Percentiles rank a stretch among this genome's conserved stretches.
Conservation (phyloP, 2,888 invertebrate species). For the Drosophila antonietae region DNA sequence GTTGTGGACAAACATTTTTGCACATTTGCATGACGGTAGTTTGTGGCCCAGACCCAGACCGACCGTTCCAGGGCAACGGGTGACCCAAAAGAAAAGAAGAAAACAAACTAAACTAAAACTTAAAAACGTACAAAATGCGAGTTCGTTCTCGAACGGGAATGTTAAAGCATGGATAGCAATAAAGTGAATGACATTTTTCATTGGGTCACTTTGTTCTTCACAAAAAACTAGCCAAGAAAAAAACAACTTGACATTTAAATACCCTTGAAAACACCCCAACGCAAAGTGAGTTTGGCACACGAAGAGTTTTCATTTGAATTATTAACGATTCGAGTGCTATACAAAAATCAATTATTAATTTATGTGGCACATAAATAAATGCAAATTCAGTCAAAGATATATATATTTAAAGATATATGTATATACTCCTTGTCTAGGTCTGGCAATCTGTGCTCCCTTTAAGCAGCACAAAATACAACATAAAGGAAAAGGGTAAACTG, state of each 20-base stretch:
- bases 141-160: constrained; percentile 25
- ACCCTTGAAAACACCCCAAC: constrained; percentile 3
- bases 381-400: background rate
- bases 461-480: constrained; percentile 37
- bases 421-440: background rate
- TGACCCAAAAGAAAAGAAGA: constrained; percentile 59
- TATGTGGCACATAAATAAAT: background rate
- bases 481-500: constrained; percentile 68
- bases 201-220: constrained; percentile 45
- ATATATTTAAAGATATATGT: background rate
- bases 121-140: constrained; percentile 53
- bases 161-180: constrained; percentile 57
- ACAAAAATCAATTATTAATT: background rate
- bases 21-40: constrained; percentile 56
- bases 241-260: constrained; percentile 17
- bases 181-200: constrained; percentile 64
- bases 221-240: constrained; percentile 46
- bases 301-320: background rate
- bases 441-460: constrained; percentile 46
- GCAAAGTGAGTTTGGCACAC: background rate
- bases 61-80: constrained; percentile 13
- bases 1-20: constrained; percentile 72
- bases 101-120: constrained; percentile 69
- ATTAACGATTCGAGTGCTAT: background rate
- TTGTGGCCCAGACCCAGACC: constrained; percentile 25